Evolutionary conservation across 2,888 invertebrate species (phyloP), one percentile per base, ranked within the genome.

Genomic region (Athalia circularis): DNA sequence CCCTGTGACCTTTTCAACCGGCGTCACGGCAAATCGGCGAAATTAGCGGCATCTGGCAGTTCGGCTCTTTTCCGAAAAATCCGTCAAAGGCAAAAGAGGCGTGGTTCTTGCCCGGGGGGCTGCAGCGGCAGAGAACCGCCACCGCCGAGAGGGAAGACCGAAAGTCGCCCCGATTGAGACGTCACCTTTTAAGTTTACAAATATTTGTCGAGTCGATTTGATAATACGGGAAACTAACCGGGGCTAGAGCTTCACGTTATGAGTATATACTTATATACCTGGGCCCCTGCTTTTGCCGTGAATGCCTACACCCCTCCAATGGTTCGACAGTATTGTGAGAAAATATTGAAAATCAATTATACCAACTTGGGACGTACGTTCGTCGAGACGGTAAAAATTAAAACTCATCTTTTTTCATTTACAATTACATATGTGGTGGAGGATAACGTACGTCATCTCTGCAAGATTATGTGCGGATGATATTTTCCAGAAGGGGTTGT

Each of bases 31-130:
- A 83, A 87, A 87, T 87, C 86, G 84, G 81, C 82, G 82, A 85
- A 86, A 87, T 86, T 86, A 86, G 85, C 82, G 83, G 86, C 86
- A 86, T 87, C 85, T 87, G 86, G 84, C 81, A 80, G 80, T 45
- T 65, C 77, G 80, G 81, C 74, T 79, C 29, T 29, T 62, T 78
- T 75, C 67, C 79, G 11, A 7, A 75, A 75, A 75, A 75, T 75
- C 75, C 75, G 75, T 75, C 75, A 75, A 75, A 75, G 75, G 75
- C 48, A 61, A 15, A 50, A 62, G 75, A 64, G 75, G 75, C 75
- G 75, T 75, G 75, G 75, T 50, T 75, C 75, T 75, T 72, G 29
- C 59, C 64, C 62, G 75, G 75, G 50, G 75, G 75, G 62, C 62
- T 61, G 43, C 48, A 54, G 61, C 61, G 7, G 29, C 11, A 62